Conservation (phyloP, 2,888 invertebrate species). For the Neoitamus cyanurus region DNA sequence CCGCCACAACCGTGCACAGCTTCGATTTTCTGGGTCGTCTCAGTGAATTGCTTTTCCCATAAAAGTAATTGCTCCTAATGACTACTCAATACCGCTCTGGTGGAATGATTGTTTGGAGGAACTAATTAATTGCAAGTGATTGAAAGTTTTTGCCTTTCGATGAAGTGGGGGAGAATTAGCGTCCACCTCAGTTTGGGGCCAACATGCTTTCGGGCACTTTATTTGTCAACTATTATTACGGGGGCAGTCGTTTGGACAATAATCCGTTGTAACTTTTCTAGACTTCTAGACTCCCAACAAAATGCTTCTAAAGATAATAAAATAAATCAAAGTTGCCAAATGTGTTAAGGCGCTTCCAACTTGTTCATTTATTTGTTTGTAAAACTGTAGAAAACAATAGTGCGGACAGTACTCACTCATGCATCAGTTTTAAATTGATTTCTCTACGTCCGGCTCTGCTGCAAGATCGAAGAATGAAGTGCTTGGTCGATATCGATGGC, state of each 20-base stretch:
- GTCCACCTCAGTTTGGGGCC: not conserved
- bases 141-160: not conserved
- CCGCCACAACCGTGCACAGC: not conserved
- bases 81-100: not conserved
- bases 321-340: too few species aligned
- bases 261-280: not conserved
- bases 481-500: too few species aligned
- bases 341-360: too few species aligned
- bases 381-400: too few species aligned
- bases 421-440: too few species aligned
- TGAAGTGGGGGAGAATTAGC: not conserved
- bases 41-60: constrained; percentile 11
- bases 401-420: too few species aligned
- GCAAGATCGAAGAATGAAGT: too few species aligned
- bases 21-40: not conserved
- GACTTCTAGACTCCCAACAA: not conserved
- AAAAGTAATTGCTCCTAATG: constrained; percentile 20
- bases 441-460: too few species aligned
- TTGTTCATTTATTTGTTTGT: too few species aligned
- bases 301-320: not conserved
- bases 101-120: not conserved
- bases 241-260: not conserved
- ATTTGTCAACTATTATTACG: not conserved
- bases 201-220: not conserved
- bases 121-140: not conserved